These are phyloP conservation scores for Agriopis marginaria DNA, from an alignment of 2,888 invertebrate species.

Conservation along the genomic window DNA sequence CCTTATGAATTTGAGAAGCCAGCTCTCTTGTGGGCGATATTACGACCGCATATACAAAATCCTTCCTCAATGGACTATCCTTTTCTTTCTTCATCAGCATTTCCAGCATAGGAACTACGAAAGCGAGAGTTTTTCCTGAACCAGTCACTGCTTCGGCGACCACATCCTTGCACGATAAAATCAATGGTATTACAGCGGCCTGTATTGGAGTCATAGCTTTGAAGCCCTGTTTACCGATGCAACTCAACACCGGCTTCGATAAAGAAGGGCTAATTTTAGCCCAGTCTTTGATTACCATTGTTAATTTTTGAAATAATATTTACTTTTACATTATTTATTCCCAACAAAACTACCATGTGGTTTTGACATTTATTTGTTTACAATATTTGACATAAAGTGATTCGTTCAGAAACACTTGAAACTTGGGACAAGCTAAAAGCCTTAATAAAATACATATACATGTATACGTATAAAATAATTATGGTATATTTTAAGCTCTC, in stretches of 20 bases:
- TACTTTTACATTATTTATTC: slow-evolving; percentile 2
- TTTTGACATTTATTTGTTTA: slow-evolving; percentile 49
- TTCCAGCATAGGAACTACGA: slow-evolving; percentile 96
- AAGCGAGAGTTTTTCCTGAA: slow-evolving; percentile 98
- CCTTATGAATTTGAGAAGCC: slow-evolving; percentile 94
- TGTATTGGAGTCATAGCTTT: slow-evolving; percentile 88
- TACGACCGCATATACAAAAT: slow-evolving; percentile 95
- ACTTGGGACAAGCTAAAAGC: too few species aligned
- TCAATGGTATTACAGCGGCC: slow-evolving; percentile 95
- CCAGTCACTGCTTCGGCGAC: slow-evolving; percentile 99
- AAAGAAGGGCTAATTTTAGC: slow-evolving; percentile 73
- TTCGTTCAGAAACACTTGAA: slow-evolving; percentile 27
- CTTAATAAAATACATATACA: too few species aligned
- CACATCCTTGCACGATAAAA: slow-evolving; percentile 97
- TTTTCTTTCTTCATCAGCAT: slow-evolving; percentile 89
- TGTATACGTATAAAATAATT: too few species aligned
- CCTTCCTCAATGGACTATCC: slow-evolving; percentile 88
- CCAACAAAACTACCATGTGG: slow-evolving; percentile 43
- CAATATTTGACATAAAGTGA: slow-evolving; percentile 26
- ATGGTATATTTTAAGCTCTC: too few species aligned
- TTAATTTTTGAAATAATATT: slow-evolving; percentile 16
- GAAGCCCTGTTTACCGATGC: slow-evolving; percentile 84
- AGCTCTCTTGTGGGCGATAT: slow-evolving; percentile 98
- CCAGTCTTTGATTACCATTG: slow-evolving; percentile 80
- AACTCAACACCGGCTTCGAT: slow-evolving; percentile 80